These are phyloP conservation scores for Portunus trituberculatus DNA, from an alignment of 1,140 invertebrate genomes.

Conservation along the genomic window DNA sequence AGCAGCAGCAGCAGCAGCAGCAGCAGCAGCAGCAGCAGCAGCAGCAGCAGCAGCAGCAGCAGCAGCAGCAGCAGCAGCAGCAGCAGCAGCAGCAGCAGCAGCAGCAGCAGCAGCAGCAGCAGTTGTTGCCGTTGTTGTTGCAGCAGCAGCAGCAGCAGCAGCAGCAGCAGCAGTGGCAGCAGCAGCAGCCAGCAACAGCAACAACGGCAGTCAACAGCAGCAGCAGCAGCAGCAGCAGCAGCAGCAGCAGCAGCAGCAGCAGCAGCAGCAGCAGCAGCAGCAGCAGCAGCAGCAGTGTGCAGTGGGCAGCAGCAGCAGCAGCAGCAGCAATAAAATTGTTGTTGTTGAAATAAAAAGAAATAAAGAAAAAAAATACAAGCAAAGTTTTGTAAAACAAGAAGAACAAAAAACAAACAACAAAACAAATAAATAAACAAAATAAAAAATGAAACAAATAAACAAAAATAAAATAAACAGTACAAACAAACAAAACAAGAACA, in stretches of 20 bases:
- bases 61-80: not conserved
- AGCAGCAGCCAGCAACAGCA: not conserved
- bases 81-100: not conserved
- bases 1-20: not conserved
- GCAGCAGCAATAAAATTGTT: not conserved
- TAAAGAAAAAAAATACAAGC: too few species aligned
- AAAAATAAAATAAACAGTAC: too few species aligned
- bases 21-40: not conserved
- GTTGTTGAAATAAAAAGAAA: too few species aligned
- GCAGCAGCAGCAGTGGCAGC: not conserved
- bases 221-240: not conserved
- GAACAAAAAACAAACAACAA: too few species aligned
- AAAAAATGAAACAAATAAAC: too few species aligned
- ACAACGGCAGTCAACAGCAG: not conserved
- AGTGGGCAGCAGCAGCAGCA: conserved; percentile 7
- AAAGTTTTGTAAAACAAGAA: too few species aligned
- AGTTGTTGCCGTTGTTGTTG: not conserved
- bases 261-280: not conserved
- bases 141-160: not conserved
- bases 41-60: conserved; percentile 5
- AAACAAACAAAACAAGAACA: too few species aligned
- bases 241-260: not conserved
- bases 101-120: not conserved
- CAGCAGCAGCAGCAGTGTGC: not conserved
- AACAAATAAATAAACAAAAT: too few species aligned